Percentiles rank a stretch among this genome's conserved stretches.
Conservation (phyloP, 2,797 vertebrate species). For the Hafferia zeledoni region DNA sequence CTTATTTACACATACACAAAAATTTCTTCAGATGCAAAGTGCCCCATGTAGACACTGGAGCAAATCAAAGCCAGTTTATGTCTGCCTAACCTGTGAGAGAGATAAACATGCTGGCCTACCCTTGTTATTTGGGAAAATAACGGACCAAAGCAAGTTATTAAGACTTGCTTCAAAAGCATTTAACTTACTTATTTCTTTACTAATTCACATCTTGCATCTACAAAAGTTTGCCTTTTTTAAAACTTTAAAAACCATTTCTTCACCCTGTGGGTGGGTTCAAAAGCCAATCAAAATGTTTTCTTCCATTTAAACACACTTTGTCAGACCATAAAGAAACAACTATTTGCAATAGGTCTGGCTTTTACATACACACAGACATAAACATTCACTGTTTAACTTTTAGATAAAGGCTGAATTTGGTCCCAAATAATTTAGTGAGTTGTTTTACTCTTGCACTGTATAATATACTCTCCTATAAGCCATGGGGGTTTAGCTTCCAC, state of each 20-base stretch:
- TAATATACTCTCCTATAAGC: not conserved
- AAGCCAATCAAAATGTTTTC: not conserved
- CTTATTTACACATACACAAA: not conserved
- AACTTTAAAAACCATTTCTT: not conserved
- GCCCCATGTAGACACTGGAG: not conserved
- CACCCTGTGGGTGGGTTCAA: not conserved
- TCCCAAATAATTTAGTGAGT: not conserved
- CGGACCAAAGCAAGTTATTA: not conserved
- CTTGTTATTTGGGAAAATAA: not conserved
- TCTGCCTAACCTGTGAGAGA: not conserved
- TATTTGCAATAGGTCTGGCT: not conserved
- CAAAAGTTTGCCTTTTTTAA: not conserved
- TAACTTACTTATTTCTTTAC: not conserved
- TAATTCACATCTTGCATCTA: not conserved
- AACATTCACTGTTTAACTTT: not conserved
- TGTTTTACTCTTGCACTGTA: not conserved
- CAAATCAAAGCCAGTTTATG: not conserved
- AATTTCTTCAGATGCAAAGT: not conserved
- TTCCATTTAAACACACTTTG: not conserved
- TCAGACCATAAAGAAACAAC: not conserved
- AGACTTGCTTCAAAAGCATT: not conserved
- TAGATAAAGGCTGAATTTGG: not conserved
- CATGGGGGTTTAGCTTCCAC: not conserved
- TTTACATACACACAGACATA: not conserved
- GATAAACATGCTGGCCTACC: not conserved